Evolutionary conservation across 2,113 vertebrate genomes (phyloP).

Genomic region (Bothrops jararaca): DNA sequence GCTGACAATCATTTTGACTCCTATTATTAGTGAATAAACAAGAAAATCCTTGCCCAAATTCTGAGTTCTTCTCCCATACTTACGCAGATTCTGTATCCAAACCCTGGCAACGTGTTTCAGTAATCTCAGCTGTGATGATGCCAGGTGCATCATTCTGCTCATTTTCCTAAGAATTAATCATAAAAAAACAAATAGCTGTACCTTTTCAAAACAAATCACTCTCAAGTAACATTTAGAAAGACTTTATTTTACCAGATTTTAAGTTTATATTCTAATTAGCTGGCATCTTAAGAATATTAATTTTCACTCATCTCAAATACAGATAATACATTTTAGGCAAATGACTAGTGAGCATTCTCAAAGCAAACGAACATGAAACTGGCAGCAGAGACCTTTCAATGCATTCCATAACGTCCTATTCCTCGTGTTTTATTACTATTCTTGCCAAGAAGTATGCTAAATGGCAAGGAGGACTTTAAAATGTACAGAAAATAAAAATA

Average conservation of each 20-base stretch:
- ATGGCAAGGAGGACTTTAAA: no score
- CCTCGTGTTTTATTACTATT: neutral
- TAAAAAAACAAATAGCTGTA: constrained; percentile 1
- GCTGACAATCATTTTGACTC: neutral
- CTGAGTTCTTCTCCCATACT: constrained; percentile 36
- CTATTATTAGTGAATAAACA: neutral
- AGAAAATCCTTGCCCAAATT: neutral
- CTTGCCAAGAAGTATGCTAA: neutral
- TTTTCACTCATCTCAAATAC: neutral
- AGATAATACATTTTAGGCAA: no score
- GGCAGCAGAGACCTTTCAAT: neutral
- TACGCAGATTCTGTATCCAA: constrained; percentile 36
- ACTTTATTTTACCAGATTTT: neutral
- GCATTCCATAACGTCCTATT: neutral
- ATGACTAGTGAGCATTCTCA: neutral
- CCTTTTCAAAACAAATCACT: neutral
- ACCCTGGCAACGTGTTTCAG: constrained; percentile 8
- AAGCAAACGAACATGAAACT: neutral
- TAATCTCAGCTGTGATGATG: neutral
- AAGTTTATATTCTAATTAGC: neutral
- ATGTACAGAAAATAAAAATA: neutral
- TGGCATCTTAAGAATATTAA: neutral
- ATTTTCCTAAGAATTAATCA: constrained; percentile 37
- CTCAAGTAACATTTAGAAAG: neutral
- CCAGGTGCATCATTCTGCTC: neutral